Evolutionary conservation across 2,113 vertebrate genomes (phyloP), one percentile per base, ranked within the genome.

Genomic region (Passer domesticus): DNA sequence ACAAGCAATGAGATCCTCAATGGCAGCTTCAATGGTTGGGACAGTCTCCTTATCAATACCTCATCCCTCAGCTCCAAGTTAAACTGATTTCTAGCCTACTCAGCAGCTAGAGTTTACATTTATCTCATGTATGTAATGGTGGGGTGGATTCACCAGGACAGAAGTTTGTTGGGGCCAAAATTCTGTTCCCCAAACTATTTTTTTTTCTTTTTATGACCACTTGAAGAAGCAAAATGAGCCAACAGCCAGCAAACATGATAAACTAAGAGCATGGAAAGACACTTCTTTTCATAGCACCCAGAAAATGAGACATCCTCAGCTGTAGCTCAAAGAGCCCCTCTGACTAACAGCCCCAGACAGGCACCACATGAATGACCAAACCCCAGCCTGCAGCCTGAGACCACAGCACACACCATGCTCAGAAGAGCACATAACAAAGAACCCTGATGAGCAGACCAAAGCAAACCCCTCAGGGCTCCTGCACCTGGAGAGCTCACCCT

Each of bases 311-410:
- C n/a, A 56, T 24, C 55, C 44, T 62, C 22, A 41, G 20, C 13
- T 12, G 22, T 1, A 72, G 31, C 23, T 59, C 30, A 23, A 6
- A 1, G 6, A 63, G 20, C 7, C 18, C 5, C 15, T 9, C 1
- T 22, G 21, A 43, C 27, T 24, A n/a, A 64, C 18, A 35, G 4
- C 35, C 16, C 50, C n/a, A 41, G n/a, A 12, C 20, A 86, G 25
- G 21, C 12, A 63, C 2, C 14, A n/a, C 1, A 6, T 3, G 7
- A 60, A 41, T 5, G 6, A 16, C 1, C 4, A 7, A 69, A 21
- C 6, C 16, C 5, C 20, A 41, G 3, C 10, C 58, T 72, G 58
- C 39, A 53, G 49, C 30, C 25, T 19, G 13, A 74, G 25, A 33
- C 9, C 39, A 46, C 46, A 44, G 2, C 30, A 33, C 35, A 14